Conservation (phyloP, 2,113 vertebrate genomes). For the Meriones unguiculatus region DNA sequence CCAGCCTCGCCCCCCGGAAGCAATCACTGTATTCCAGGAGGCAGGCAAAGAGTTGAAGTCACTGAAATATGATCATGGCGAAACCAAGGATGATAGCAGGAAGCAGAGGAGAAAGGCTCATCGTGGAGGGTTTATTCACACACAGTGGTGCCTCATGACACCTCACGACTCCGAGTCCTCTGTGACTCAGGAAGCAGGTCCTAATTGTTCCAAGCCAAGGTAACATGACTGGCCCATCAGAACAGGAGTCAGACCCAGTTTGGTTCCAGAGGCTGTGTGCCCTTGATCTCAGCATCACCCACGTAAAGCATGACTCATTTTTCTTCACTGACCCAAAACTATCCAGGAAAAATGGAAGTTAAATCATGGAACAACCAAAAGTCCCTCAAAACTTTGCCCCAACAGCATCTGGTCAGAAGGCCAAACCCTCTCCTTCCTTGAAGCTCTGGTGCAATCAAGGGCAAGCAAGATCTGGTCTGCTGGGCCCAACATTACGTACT, state of each 20-base stretch:
- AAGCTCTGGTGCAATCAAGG: not conserved
- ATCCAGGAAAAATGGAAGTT: not conserved
- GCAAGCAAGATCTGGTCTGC: constrained; percentile 8
- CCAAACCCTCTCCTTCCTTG: not conserved
- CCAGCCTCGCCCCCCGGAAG: not conserved
- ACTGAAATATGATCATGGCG: not conserved
- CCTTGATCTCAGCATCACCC: not conserved
- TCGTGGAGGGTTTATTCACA: not conserved
- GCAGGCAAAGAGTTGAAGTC: constrained; percentile 25
- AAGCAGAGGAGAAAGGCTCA: not conserved
- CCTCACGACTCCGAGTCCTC: not conserved
- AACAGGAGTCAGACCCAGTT: not conserved
- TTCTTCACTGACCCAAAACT: not conserved
- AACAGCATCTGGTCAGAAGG: not conserved
- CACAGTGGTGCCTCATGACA: not conserved
- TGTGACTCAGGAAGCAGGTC: not conserved
- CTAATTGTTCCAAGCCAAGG: not conserved
- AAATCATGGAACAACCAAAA: constrained; percentile 19
- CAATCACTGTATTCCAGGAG: not conserved
- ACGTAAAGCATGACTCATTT: not conserved
- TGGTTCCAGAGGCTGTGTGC: not conserved
- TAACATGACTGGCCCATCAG: not conserved
- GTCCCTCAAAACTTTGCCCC: not conserved
- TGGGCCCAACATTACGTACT: not conserved
- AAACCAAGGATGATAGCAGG: not conserved